A percentile compares a stretch with the other conserved stretches of the same genome.
Evolutionary conservation across 2,888 invertebrate species (phyloP).

Genomic region (Nasonovia ribisnigri): DNA sequence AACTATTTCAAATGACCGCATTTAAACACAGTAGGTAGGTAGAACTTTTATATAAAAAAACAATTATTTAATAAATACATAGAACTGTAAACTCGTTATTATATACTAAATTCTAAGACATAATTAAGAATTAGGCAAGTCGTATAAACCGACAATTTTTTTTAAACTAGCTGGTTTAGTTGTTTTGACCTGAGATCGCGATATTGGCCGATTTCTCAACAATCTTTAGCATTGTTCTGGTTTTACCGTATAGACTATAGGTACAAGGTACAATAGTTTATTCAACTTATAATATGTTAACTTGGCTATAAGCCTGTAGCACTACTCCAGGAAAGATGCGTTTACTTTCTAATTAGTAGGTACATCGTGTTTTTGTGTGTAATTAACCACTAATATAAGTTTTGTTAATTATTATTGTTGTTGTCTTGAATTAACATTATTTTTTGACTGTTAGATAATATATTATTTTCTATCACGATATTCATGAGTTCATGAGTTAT

Average conservation of each 20-base stretch:
- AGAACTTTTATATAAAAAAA: background rate
- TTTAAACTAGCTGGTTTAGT: background rate
- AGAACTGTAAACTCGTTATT: background rate
- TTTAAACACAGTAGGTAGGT: background rate
- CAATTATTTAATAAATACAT: background rate
- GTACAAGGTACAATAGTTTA: background rate
- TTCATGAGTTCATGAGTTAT: background rate
- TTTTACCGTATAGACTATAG: background rate
- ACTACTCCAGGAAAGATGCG: background rate
- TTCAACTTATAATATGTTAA: conserved; percentile 6
- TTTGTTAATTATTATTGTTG: background rate
- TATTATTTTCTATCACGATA: background rate
- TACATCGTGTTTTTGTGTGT: background rate
- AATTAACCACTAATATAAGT: background rate
- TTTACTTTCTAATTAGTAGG: conserved; percentile 6
- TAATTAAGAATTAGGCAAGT: background rate
- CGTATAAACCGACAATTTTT: background rate
- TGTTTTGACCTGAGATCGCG: background rate
- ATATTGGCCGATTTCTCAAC: conserved; percentile 7
- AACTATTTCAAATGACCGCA: background rate
- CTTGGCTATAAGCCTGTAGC: background rate
- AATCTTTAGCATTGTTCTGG: conserved; percentile 20
- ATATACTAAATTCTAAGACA: background rate
- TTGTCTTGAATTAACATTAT: background rate
- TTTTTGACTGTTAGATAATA: background rate